These are phyloP conservation scores for Trichonephila clavipes DNA, from an alignment of 1,140 invertebrate species.

Conservation along the genomic window DNA sequence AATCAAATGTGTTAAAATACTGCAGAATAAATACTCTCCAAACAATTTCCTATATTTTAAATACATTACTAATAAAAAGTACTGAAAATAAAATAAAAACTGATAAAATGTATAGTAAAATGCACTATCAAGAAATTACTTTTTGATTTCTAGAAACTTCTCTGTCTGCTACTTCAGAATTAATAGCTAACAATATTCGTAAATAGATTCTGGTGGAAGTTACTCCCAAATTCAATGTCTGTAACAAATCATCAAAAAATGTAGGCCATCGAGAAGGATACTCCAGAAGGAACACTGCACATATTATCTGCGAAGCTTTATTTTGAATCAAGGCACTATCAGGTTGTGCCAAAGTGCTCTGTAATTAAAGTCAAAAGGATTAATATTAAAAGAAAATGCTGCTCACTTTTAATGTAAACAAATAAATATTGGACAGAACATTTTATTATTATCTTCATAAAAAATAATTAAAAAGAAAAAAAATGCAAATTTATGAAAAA, in stretches of 20 bases:
- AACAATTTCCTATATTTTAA: no score
- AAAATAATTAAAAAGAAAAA: no score
- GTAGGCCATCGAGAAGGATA: conserved; percentile 83
- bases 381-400: neutral
- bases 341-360: conserved; percentile 77
- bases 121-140: conserved; percentile 25
- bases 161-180: conserved; percentile 81
- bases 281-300: conserved; percentile 83
- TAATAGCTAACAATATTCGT: conserved; percentile 83
- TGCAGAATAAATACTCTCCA: no score
- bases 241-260: conserved; percentile 83
- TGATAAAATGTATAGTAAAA: neutral
- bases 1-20: no score
- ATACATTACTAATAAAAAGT: no score
- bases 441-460: no score
- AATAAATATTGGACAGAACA: no score
- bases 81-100: no score
- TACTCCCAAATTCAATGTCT: conserved; percentile 80
- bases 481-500: no score
- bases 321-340: conserved; percentile 80
- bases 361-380: neutral
- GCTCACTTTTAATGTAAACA: no score
- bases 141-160: conserved; percentile 77
- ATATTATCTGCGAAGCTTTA: conserved; percentile 83
- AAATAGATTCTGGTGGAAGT: conserved; percentile 83